These are phyloP conservation scores for Bos indicus DNA, from an alignment of 2,113 vertebrate genomes.

Conservation along the genomic window DNA sequence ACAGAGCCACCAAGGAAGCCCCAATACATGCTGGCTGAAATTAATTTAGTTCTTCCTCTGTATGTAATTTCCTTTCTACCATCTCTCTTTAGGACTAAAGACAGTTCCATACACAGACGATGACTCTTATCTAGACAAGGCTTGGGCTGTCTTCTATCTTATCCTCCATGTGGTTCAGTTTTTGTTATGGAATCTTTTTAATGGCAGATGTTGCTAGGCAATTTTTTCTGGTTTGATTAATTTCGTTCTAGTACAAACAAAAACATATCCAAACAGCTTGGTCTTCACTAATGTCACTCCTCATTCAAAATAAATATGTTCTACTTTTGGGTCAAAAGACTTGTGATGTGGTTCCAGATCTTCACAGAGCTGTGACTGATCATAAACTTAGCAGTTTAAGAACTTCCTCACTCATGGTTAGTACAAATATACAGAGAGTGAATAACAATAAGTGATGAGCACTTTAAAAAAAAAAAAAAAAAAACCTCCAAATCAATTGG, in stretches of 20 bases:
- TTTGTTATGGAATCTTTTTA: slow-evolving; percentile 55
- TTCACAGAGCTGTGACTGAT: neutral
- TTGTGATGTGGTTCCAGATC: neutral
- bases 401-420: neutral
- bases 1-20: neutral
- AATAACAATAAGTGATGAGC: neutral
- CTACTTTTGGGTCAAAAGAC: slow-evolving; percentile 1
- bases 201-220: slow-evolving; percentile 13
- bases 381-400: slow-evolving; percentile 9
- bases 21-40: neutral
- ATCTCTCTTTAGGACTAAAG: neutral
- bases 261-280: slow-evolving; percentile 35
- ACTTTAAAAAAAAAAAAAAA: neutral
- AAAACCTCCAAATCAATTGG: neutral
- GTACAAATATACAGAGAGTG: neutral
- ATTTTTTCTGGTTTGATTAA: slow-evolving; percentile 56
- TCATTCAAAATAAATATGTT: slow-evolving; percentile 46
- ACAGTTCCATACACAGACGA: neutral
- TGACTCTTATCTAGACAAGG: slow-evolving; percentile 16
- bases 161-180: slow-evolving; percentile 49
- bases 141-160: slow-evolving; percentile 4
- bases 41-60: neutral
- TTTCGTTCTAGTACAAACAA: slow-evolving; percentile 51
- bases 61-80: neutral
- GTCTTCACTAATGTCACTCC: slow-evolving; percentile 2